Evolutionary conservation across 2,113 vertebrate species (phyloP).

Genomic region (Porphyrio hochstetteri): DNA sequence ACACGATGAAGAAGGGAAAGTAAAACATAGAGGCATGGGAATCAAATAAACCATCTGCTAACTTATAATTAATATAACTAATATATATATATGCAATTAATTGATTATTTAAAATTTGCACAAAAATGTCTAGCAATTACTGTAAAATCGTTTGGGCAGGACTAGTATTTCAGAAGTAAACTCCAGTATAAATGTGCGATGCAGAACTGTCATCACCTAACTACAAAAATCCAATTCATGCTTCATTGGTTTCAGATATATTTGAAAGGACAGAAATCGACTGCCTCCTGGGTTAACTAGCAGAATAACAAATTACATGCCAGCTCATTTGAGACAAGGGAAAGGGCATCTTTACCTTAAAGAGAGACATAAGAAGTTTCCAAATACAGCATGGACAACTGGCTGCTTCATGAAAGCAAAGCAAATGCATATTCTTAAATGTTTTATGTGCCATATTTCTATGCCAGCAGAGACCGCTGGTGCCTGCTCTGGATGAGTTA

Average conservation of each 20-base stretch:
- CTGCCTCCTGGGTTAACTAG: constrained; percentile 45
- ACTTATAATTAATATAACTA: neutral
- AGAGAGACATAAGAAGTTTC: neutral
- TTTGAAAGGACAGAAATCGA: constrained; percentile 32
- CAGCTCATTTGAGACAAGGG: neutral
- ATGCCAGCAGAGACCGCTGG: neutral
- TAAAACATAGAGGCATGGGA: neutral
- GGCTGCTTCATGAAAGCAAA: neutral
- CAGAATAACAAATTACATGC: neutral
- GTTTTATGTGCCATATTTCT: neutral
- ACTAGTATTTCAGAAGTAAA: constrained; percentile 2
- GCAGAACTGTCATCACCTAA: neutral
- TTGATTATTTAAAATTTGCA: neutral
- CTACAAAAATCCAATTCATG: neutral
- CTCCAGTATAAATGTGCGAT: neutral
- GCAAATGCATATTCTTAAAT: neutral
- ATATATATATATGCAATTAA: neutral
- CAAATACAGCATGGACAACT: neutral
- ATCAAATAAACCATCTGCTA: neutral
- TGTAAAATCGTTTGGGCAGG: neutral
- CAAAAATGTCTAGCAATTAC: neutral
- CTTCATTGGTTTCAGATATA: constrained; percentile 20
- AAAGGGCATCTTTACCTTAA: constrained; percentile 32
- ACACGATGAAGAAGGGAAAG: neutral
- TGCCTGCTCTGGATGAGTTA: neutral